Conservation (phyloP, 1,140 invertebrate species). For the Magallana gigas region DNA sequence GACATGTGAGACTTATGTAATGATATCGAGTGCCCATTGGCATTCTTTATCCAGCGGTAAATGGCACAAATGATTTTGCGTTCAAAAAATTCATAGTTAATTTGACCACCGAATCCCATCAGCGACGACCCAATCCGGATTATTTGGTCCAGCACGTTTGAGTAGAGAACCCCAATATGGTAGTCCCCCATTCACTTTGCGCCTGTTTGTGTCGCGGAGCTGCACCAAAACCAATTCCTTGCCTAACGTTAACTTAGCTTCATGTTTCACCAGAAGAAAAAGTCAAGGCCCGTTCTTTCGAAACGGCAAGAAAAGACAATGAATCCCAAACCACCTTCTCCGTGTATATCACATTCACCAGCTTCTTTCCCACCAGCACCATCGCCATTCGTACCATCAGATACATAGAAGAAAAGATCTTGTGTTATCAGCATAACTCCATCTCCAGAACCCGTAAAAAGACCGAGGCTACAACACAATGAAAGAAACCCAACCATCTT, state of each 20-base stretch:
- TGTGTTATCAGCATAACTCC: not conserved
- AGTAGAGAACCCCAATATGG: not conserved
- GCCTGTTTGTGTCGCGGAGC: not conserved
- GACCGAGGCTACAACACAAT: not conserved
- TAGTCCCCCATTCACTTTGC: slow-evolving; percentile 27
- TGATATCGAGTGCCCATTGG: too few relatives aligned
- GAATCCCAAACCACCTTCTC: not conserved
- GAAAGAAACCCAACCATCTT: not conserved
- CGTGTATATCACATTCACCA: not conserved
- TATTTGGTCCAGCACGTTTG: slow-evolving; percentile 14
- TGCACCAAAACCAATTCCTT: too few relatives aligned
- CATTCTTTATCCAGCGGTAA: not conserved
- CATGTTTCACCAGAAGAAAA: not conserved
- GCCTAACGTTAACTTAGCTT: not conserved
- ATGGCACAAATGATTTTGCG: slow-evolving; percentile 19
- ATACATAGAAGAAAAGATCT: not conserved
- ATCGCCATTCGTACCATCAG: too few relatives aligned
- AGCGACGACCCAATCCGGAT: not conserved
- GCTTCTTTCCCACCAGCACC: not conserved
- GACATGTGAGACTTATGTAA: too few relatives aligned
- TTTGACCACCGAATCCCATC: not conserved
- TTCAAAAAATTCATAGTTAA: not conserved
- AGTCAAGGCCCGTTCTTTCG: not conserved
- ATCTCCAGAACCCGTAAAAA: not conserved
- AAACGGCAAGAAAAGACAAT: not conserved